Conservation (phyloP, 2,888 invertebrate genomes). For the Mesopsocus fuscifrons region DNA sequence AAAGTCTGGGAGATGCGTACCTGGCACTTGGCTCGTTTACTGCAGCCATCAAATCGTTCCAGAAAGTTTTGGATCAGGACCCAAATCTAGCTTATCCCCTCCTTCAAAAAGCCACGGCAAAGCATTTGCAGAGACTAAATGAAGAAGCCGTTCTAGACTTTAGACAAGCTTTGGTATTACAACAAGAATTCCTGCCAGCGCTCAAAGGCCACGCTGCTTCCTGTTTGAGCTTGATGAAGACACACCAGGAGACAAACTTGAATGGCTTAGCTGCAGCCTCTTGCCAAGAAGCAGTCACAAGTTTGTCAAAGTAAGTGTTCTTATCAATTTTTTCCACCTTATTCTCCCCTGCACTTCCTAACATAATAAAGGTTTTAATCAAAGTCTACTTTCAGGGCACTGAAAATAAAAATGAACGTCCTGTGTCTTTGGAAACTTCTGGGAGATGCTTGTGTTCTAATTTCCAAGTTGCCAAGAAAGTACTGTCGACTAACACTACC, state of each 20-base stretch:
- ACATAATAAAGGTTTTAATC: too few species aligned
- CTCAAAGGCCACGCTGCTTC: slow-evolving; percentile 70
- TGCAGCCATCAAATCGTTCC: slow-evolving; percentile 75
- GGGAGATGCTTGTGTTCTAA: slow-evolving; percentile 41
- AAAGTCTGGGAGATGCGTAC: slow-evolving; percentile 80
- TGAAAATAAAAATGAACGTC: slow-evolving; percentile 33
- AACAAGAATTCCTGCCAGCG: slow-evolving; percentile 44
- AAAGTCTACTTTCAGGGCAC: slow-evolving; percentile 25
- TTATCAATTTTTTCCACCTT: too few species aligned
- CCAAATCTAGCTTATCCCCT: slow-evolving; percentile 46
- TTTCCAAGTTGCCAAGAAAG: slow-evolving; percentile 35
- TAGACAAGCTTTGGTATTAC: slow-evolving; percentile 32
- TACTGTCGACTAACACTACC: slow-evolving; percentile 32
- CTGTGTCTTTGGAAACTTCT: slow-evolving; percentile 56
- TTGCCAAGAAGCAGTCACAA: slow-evolving; percentile 48
- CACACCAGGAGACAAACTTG: slow-evolving; percentile 42
- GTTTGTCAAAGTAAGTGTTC: too few species aligned
- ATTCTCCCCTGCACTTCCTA: too few species aligned
- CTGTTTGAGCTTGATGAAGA: slow-evolving; percentile 48
- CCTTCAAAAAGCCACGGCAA: slow-evolving; percentile 56
- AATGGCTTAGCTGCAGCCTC: slow-evolving; percentile 51
- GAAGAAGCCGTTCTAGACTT: slow-evolving; percentile 54
- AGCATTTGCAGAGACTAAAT: slow-evolving; percentile 47
- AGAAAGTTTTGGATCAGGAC: slow-evolving; percentile 48
- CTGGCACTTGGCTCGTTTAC: slow-evolving; percentile 72